Percentiles rank a stretch among this genome's conserved stretches.
Evolutionary conservation across 1,140 invertebrate species (phyloP).

Genomic region (Drosophila malerkotliana): DNA sequence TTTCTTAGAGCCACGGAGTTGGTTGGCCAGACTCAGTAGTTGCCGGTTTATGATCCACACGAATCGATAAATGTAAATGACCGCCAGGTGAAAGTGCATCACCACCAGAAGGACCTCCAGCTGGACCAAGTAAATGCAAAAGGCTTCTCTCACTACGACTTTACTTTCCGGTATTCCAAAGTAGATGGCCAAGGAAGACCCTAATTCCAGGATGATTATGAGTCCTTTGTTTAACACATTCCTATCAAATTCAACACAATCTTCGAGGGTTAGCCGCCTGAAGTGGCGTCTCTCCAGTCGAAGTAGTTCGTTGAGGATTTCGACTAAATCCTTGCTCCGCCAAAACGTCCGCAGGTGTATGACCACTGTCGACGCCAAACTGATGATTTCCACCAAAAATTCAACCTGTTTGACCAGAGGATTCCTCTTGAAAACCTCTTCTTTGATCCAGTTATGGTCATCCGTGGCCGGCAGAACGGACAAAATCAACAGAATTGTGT

Average conservation of each 20-base stretch:
- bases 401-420: constrained; percentile 30
- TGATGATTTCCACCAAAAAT: constrained; percentile 15
- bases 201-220: constrained; percentile 5
- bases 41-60: constrained; percentile 55
- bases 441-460: neutral
- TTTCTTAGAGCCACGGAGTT: neutral
- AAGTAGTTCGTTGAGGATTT: constrained; percentile 19
- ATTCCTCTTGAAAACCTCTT: constrained; percentile 34
- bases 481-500: neutral
- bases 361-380: constrained; percentile 1
- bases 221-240: constrained; percentile 21
- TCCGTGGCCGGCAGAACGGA: constrained; percentile 6
- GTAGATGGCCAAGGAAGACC: constrained; percentile 7
- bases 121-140: neutral
- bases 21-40: constrained; percentile 34
- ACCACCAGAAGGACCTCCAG: constrained; percentile 21
- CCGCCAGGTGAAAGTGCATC: constrained; percentile 51
- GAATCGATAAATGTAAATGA: constrained; percentile 48
- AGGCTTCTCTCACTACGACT: neutral
- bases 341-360: neutral
- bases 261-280: neutral
- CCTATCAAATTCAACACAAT: constrained; percentile 1
- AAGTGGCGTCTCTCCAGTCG: constrained; percentile 10
- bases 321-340: neutral
- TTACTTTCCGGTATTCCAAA: neutral